These are phyloP conservation scores for Nasonia giraulti DNA, from an alignment of 1,140 invertebrate species.

Conservation along the genomic window DNA sequence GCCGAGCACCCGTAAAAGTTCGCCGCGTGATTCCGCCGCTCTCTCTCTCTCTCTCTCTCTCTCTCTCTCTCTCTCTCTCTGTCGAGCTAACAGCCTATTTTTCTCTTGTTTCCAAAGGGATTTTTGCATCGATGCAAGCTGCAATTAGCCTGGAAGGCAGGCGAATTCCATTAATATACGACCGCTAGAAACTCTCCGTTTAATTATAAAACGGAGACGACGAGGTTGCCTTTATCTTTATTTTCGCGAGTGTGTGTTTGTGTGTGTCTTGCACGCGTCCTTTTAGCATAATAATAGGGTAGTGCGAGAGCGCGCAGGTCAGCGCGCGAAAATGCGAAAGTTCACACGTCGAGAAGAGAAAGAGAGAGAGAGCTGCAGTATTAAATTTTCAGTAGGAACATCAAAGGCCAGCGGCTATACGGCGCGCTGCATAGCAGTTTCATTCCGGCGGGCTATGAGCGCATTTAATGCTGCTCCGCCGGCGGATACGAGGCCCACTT, in stretches of 20 bases:
- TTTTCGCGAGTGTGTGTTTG: neutral
- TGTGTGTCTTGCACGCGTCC: neutral
- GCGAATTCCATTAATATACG: neutral
- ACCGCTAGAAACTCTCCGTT: neutral
- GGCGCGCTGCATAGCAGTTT: neutral
- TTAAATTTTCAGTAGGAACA: slow-evolving; percentile 30
- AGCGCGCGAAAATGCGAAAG: slow-evolving; percentile 1
- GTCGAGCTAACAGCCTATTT: slow-evolving; percentile 1
- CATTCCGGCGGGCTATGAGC: neutral
- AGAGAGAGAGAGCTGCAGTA: neutral
- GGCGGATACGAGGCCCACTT: neutral
- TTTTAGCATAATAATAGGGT: slow-evolving; percentile 1
- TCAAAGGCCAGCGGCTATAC: slow-evolving; percentile 8
- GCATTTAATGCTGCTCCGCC: neutral
- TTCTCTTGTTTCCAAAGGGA: neutral
- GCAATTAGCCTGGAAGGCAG: slow-evolving; percentile 2
- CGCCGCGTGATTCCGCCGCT: neutral
- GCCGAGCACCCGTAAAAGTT: neutral
- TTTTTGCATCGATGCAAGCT: neutral
- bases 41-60: neutral
- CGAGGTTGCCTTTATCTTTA: neutral
- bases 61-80: neutral
- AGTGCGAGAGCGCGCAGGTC: neutral
- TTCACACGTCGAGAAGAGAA: neutral
- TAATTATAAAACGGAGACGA: neutral